These are phyloP conservation scores for Drosophila virilis DNA, from an alignment of 1,140 invertebrate genomes.

Conservation along the genomic window DNA sequence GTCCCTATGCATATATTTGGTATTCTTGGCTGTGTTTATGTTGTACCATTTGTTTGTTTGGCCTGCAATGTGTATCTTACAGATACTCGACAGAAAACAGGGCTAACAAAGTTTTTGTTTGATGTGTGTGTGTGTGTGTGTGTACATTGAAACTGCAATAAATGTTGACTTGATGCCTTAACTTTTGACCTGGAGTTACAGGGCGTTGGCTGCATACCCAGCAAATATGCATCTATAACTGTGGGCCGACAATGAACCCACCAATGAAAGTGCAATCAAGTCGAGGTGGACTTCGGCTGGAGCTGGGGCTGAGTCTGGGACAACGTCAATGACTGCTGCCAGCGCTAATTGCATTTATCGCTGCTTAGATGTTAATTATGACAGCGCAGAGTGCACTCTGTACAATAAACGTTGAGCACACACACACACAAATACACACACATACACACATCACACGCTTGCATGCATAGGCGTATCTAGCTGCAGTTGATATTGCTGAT, in stretches of 20 bases:
- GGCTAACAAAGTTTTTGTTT: conserved; percentile 35
- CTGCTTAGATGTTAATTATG: conserved; percentile 74
- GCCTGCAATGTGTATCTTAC: conserved; percentile 50
- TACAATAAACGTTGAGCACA: conserved; percentile 36
- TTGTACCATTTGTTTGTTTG: conserved; percentile 47
- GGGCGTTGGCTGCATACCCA: conserved; percentile 35
- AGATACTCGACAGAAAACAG: conserved; percentile 38
- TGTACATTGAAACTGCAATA: conserved; percentile 41
- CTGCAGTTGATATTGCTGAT: conserved; percentile 21
- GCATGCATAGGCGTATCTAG: conserved; percentile 5
- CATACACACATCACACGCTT: neutral
- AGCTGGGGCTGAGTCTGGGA: conserved; percentile 35
- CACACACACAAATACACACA: neutral
- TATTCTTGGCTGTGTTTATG: conserved; percentile 26
- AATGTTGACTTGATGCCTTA: conserved; percentile 55
- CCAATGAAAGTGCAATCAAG: conserved; percentile 74
- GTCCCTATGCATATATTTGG: conserved; percentile 32
- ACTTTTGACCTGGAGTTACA: conserved; percentile 58
- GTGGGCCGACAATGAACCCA: conserved; percentile 57
- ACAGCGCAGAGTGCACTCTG: conserved; percentile 45
- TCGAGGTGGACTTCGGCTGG: conserved; percentile 32
- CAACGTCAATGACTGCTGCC: conserved; percentile 53
- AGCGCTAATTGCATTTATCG: conserved; percentile 74
- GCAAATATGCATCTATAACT: conserved; percentile 16
- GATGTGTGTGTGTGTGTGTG: conserved; percentile 6